Percentiles rank a stretch among this genome's conserved stretches.
Conservation (phyloP, 2,797 vertebrate species). For the Gila robusta region DNA sequence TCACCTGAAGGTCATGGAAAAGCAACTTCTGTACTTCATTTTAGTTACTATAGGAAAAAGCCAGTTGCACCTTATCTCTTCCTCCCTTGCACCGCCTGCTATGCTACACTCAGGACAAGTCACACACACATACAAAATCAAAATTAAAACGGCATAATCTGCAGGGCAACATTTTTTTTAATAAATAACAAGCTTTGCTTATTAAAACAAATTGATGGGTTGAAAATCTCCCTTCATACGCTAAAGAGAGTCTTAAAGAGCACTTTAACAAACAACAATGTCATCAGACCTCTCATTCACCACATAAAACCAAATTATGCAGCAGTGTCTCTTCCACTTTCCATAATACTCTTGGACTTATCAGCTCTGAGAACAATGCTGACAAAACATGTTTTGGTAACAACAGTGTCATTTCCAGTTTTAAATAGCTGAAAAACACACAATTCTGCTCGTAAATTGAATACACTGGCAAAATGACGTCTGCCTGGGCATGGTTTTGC, state of each 20-base stretch:
- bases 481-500: neutral
- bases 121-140: neutral
- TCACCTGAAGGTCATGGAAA: conserved; percentile 73
- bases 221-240: neutral
- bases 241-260: neutral
- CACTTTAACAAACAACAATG: neutral
- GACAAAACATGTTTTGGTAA: conserved; percentile 17
- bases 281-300: neutral
- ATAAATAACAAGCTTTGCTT: neutral
- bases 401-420: neutral
- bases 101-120: neutral
- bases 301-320: neutral
- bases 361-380: neutral
- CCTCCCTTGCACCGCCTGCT: neutral
- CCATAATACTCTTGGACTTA: neutral
- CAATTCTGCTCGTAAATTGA: neutral
- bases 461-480: neutral
- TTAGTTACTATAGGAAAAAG: conserved; percentile 4
- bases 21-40: conserved; percentile 3
- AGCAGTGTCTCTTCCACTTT: neutral
- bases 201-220: neutral
- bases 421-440: neutral
- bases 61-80: conserved; percentile 26
- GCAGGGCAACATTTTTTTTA: neutral
- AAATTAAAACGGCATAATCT: neutral